Conservation (phyloP, 2,113 vertebrate species). For the Tachysurus vachellii region DNA sequence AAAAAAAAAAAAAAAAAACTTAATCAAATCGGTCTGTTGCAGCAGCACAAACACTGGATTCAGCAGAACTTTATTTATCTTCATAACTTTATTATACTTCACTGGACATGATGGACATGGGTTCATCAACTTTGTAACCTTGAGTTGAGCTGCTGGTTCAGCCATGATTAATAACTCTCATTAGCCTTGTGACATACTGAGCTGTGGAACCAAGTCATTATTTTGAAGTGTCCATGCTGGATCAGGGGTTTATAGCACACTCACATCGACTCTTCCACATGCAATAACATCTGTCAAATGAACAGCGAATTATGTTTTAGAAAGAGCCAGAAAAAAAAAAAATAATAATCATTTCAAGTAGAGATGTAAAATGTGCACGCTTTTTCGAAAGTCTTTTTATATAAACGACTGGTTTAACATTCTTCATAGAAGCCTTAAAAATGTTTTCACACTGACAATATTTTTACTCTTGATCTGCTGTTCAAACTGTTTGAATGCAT, state of each 20-base stretch:
- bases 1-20: background rate
- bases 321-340: background rate
- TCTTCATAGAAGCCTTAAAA: background rate
- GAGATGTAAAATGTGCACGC: background rate
- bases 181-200: conserved; percentile 43
- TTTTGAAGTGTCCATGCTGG: conserved; percentile 16
- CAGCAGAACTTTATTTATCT: conserved; percentile 19
- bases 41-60: conserved; percentile 2
- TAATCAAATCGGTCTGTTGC: background rate
- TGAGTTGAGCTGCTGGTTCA: conserved; percentile 40
- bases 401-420: background rate
- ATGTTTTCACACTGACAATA: background rate
- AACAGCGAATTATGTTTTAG: conserved; percentile 2
- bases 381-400: background rate
- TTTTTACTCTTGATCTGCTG: background rate
- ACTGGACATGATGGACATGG: conserved; percentile 17
- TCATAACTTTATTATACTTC: conserved; percentile 22
- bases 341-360: background rate
- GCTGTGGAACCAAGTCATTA: conserved; percentile 31
- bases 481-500: background rate
- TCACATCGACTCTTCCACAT: conserved; percentile 5
- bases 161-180: conserved; percentile 47
- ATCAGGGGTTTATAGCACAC: conserved; percentile 20
- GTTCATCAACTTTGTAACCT: conserved; percentile 37
- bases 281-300: conserved; percentile 39